Percentiles rank a stretch among this genome's conserved stretches.
Evolutionary conservation across 2,888 invertebrate species (phyloP).

Genomic region (Agonopterix alstromeriana): DNA sequence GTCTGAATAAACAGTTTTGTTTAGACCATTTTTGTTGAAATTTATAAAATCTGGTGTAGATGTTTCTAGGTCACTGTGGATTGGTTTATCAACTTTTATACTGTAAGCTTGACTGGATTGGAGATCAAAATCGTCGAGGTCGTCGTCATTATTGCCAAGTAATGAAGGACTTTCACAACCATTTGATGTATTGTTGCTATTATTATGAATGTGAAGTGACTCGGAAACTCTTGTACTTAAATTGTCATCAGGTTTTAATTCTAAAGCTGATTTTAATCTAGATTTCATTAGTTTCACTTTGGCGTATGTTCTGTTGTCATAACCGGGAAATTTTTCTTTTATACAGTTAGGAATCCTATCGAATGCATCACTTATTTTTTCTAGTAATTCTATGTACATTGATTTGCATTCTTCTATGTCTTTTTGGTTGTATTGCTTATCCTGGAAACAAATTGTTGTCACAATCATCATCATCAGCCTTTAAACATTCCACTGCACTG

Average conservation of each 20-base stretch:
- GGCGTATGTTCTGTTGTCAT: constrained; percentile 71
- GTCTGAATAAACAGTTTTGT: constrained; percentile 42
- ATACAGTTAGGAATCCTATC: constrained; percentile 79
- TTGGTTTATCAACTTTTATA: constrained; percentile 15
- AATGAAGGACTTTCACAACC: constrained; percentile 26
- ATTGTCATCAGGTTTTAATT: constrained; percentile 44
- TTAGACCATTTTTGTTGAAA: constrained; percentile 26
- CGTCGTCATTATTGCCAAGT: constrained; percentile 29
- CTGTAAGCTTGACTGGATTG: constrained; percentile 23
- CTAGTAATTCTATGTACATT: constrained; percentile 78
- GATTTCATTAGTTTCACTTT: constrained; percentile 76
- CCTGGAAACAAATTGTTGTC: constrained; percentile 19
- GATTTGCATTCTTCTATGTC: constrained; percentile 56
- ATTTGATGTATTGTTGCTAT: constrained; percentile 20
- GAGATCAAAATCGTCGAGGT: constrained; percentile 40
- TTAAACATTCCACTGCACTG: too few species aligned
- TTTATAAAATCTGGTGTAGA: constrained; percentile 44
- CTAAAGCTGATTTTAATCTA: constrained; percentile 71
- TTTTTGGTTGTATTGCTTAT: constrained; percentile 17
- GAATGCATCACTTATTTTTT: constrained; percentile 79
- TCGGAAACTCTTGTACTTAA: constrained; percentile 15
- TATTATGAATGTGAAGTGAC: constrained; percentile 4
- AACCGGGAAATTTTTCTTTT: constrained; percentile 78
- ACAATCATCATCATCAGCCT: too few species aligned
- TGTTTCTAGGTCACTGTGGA: constrained; percentile 21